Evolutionary conservation across 2,888 invertebrate genomes (phyloP), one percentile per base, ranked within the genome.

Genomic region (Leptopilina myrica): DNA sequence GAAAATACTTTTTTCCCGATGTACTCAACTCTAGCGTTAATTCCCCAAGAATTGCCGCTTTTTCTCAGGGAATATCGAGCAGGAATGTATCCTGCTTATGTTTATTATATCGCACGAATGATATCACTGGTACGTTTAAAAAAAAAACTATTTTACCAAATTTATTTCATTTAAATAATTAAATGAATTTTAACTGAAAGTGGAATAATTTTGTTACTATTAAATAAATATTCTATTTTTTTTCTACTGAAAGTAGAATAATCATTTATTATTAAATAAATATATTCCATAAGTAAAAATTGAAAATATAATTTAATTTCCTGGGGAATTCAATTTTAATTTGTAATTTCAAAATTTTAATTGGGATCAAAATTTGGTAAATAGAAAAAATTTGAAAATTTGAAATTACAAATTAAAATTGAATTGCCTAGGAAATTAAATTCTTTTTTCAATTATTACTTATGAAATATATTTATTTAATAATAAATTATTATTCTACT

Each of bases 1-100:
- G 98, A 98, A 93, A 97, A 97, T 89, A 97, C 97, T 0, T 98
- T 98, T 92, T 95, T 95, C 78, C 97, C 97, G 0, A 96, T 98
- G 96, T 98, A 98, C 91, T 96, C 97, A 0, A 96, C 97, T 0
- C 93, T 98, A 64, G 95, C 96, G 84, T 94, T 96, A 87, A 97
- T 98, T 88, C 97, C 97, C 0, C 94, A 95, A 85, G 94, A 95
- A 89, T 94, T 97, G 82, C 97, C 98, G 0, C 92, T 98, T 66
- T 95, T 98, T 87, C 92, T 96, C 62, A 93, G 98, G 80, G 98
- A 98, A 90, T 94, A 96, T 82, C 94, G 95, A 81, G 96, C 97
- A 15, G 97, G 97, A 11, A 92, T 98, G 84, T 98, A 98, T 88
- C 93, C 95, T 0, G 94, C 96, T 0, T 95, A 95, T 15, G 93